These are phyloP conservation scores for Psittacara wagleri DNA, from an alignment of 2,113 vertebrate species.

Conservation along the genomic window DNA sequence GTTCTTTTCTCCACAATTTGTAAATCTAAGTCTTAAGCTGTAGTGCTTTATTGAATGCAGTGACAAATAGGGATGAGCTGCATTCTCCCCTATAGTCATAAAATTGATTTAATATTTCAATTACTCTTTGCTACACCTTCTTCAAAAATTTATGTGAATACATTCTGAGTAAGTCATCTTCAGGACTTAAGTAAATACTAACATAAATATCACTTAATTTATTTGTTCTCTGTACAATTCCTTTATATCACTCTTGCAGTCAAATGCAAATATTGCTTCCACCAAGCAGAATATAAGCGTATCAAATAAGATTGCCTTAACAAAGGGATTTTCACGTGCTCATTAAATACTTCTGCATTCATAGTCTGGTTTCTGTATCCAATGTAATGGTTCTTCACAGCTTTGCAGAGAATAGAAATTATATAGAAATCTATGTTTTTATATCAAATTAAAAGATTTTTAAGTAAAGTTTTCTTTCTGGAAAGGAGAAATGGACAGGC, in stretches of 20 bases:
- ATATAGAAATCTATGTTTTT: neutral
- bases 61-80: constrained; percentile 59
- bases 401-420: neutral
- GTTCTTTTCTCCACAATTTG: constrained; percentile 34
- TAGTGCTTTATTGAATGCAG: constrained; percentile 26
- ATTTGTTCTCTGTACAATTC: constrained; percentile 35
- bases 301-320: neutral
- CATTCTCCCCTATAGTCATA: constrained; percentile 33
- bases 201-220: constrained; percentile 62
- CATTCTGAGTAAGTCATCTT: constrained; percentile 57
- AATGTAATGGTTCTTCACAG: neutral
- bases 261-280: neutral
- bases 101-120: constrained; percentile 73
- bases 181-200: constrained; percentile 55
- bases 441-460: neutral
- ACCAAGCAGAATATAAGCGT: neutral
- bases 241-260: neutral
- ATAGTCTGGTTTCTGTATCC: neutral
- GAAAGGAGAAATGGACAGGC: neutral
- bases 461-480: neutral
- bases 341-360: neutral
- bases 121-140: constrained; percentile 67
- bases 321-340: neutral
- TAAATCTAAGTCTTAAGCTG: constrained; percentile 63
- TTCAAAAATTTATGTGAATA: constrained; percentile 55